phyloP scores from a whole-genome alignment of 2,888 invertebrate species.

The Anodontia alba region DNA sequence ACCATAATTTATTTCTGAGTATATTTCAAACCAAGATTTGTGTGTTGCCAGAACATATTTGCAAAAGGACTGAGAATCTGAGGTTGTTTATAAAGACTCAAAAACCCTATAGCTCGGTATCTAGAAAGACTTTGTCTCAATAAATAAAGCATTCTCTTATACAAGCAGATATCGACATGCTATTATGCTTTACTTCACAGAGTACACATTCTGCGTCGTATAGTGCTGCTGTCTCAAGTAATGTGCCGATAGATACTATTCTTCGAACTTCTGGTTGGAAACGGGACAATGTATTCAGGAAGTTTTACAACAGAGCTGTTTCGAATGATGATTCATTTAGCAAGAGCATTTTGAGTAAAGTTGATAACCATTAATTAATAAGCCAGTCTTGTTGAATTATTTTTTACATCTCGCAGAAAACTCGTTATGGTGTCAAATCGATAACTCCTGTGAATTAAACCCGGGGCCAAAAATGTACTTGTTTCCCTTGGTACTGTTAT shows the following conservation, averaged over 20 bases:
- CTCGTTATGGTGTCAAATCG: too few species aligned
- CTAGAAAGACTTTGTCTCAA: conserved; percentile 37
- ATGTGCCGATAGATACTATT: conserved; percentile 35
- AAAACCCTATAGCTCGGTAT: conserved; percentile 40
- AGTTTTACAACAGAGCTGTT: not conserved
- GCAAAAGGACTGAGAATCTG: conserved; percentile 28
- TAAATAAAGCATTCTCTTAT: conserved; percentile 42
- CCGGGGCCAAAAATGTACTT: too few species aligned
- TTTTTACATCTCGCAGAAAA: not conserved
- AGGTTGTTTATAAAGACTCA: conserved; percentile 34
- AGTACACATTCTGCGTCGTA: conserved; percentile 37
- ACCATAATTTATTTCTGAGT: too few species aligned
- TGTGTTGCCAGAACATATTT: conserved; percentile 41
- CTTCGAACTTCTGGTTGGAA: conserved; percentile 47
- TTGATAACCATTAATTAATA: not conserved
- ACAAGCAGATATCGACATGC: conserved; percentile 37
- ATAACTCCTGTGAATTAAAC: too few species aligned
- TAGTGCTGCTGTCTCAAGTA: conserved; percentile 9
- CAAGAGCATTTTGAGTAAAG: not conserved
- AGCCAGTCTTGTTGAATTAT: not conserved
- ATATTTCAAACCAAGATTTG: conserved; percentile 34
- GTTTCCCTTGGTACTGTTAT: too few species aligned
- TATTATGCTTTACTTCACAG: conserved; percentile 37
- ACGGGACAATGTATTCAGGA: conserved; percentile 7
- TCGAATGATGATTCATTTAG: not conserved